phyloP scores from a whole-genome alignment of 2,113 vertebrate species.

The Cyanoderma ruficeps region DNA sequence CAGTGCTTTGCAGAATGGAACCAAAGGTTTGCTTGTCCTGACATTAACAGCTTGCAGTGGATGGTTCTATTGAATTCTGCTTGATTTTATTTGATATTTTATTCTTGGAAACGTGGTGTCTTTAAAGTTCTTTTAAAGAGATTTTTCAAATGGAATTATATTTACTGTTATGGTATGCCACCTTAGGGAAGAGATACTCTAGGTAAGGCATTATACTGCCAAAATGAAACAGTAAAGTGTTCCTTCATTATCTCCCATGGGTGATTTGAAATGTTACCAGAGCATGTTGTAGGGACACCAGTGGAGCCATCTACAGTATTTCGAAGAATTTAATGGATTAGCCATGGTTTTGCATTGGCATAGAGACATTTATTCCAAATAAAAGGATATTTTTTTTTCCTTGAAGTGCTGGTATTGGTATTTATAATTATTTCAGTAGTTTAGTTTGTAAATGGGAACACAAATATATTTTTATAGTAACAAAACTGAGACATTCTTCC shows the following conservation, averaged over 20 bases:
- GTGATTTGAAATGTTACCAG: background rate
- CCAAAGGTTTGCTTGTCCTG: background rate
- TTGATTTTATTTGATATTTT: background rate
- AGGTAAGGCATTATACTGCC: background rate
- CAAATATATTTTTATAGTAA: background rate
- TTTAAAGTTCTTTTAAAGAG: background rate
- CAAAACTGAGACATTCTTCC: background rate
- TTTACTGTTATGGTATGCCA: background rate
- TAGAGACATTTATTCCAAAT: background rate
- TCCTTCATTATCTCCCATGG: background rate
- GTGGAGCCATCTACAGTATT: conserved; percentile 1
- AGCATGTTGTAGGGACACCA: background rate
- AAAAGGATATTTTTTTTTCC: background rate
- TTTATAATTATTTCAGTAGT: background rate
- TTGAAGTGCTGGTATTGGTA: background rate
- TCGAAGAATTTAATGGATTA: background rate
- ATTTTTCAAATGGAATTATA: background rate
- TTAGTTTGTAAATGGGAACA: background rate
- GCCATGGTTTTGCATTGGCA: background rate
- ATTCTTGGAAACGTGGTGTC: background rate
- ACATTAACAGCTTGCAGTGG: background rate
- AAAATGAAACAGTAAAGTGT: background rate
- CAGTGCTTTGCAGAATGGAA: background rate
- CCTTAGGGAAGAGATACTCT: background rate
- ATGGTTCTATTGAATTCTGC: background rate